Percentiles rank a stretch among this genome's conserved stretches.
Evolutionary conservation across 2,797 vertebrate species (phyloP).

Genomic region (Propithecus deckenii): DNA sequence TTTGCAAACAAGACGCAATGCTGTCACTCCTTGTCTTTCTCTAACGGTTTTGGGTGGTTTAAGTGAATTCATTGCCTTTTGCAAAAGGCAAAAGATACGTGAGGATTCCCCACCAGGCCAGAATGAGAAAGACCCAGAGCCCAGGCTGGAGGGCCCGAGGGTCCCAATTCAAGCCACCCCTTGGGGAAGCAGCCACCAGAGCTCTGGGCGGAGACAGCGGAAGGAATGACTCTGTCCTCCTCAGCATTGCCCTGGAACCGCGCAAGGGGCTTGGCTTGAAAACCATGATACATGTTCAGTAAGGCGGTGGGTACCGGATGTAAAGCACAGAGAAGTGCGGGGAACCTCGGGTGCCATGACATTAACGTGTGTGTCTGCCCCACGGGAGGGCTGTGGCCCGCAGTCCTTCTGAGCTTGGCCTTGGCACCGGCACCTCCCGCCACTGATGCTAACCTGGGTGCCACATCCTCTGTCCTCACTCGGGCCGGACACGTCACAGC

Average conservation of each 20-base stretch:
- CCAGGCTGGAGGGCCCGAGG: rapidly evolving
- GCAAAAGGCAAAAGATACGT: slow-evolving; percentile 67
- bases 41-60: slow-evolving; percentile 9
- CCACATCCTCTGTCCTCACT: neutral
- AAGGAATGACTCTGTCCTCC: neutral
- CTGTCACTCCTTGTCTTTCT: slow-evolving; percentile 59
- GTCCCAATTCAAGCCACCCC: rapidly evolving
- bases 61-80: slow-evolving; percentile 52
- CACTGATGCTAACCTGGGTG: rapidly evolving
- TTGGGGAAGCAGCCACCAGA: neutral
- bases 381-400: neutral
- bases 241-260: rapidly evolving
- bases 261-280: rapidly evolving
- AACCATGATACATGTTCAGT: rapidly evolving
- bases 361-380: rapidly evolving
- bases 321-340: rapidly evolving
- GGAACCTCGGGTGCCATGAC: rapidly evolving
- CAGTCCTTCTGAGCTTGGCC: neutral
- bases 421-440: rapidly evolving
- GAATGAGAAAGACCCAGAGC: too few species aligned
- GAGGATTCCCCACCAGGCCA: too few species aligned
- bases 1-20: slow-evolving; percentile 66
- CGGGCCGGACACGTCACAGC: rapidly evolving
- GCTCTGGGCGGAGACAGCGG: neutral
- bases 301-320: neutral